Evolutionary conservation across 2,113 vertebrate genomes (phyloP), one percentile per base, ranked within the genome.

Genomic region (Parus major): DNA sequence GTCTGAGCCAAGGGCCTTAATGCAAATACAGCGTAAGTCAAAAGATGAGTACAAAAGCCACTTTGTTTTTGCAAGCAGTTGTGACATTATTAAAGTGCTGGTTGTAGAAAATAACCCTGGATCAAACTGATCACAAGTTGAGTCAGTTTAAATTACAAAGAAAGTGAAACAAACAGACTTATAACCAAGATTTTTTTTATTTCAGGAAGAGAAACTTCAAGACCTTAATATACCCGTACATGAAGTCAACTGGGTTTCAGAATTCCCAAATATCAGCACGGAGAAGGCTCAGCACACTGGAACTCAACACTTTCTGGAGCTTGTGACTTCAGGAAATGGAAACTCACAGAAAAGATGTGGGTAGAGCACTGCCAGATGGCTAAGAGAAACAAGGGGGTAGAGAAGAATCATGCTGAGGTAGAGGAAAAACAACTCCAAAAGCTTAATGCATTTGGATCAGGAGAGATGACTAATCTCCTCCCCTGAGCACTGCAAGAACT

Each of bases 401-500:
- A 87, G 64, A 22, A 82, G 55, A 93, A 86, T 90, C 75, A 17
- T 93, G 90, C 82, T 94, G 93, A 96, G 75, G 92, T 90, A 92
- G 88, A 92, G 88, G 88, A 90, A 96, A 96, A 95, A 85, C 57
- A 80, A 82, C 79, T 69, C 41, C 69, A 65, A 82, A 80, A 80
- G 31, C 46, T 65, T 94, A 85, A 88, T 88, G 63, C 20, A 39
- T 82, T 85, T 22, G 63, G 59, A 91, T 92, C 57, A 93, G 90
- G 55, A 95, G 82, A 85, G 86, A 90, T 93, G 88, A 96, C 88
- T 95, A 92, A 96, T 92, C 66, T 82, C 25, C 60, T 92, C 57
- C 73, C 36, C n/a, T 82, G 63, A 91, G 65, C 61, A n/a, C 65
- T 60, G 49, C 53, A 91, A 91, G 33, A 90, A 36, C 49, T 85